Evolutionary conservation across 2,113 vertebrate species (phyloP).

Genomic region (Echinops telfairi): DNA sequence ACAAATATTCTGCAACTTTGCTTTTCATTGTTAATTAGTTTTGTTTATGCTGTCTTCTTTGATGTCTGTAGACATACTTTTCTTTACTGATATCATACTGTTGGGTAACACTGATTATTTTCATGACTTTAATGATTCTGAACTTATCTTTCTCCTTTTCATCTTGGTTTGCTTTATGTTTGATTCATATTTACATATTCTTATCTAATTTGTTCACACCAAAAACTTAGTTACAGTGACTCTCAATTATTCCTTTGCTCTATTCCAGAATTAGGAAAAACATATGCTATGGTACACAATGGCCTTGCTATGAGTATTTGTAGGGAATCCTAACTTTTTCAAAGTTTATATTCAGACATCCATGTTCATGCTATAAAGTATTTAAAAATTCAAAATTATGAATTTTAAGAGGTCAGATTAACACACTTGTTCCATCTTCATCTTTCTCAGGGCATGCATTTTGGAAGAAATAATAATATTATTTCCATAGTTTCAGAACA

Average conservation of each 20-base stretch:
- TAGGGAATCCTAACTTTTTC: background rate
- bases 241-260: background rate
- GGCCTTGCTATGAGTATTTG: background rate
- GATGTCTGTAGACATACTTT: background rate
- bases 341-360: background rate
- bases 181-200: background rate
- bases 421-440: background rate
- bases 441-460: background rate
- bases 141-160: background rate
- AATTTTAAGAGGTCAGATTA: background rate
- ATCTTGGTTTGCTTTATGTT: background rate
- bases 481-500: slow-evolving; percentile 10
- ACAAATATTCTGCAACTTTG: background rate
- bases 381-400: slow-evolving; percentile 8
- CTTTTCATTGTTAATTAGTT: slow-evolving; percentile 40
- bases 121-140: background rate
- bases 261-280: background rate
- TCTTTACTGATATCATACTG: slow-evolving; percentile 22
- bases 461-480: background rate
- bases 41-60: background rate
- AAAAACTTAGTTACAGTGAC: background rate
- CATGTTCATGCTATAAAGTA: background rate
- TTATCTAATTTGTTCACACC: background rate
- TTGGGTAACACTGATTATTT: background rate
- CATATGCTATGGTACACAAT: background rate